Conservation (phyloP, 2,113 vertebrate genomes). For the Anarrhichthys ocellatus region DNA sequence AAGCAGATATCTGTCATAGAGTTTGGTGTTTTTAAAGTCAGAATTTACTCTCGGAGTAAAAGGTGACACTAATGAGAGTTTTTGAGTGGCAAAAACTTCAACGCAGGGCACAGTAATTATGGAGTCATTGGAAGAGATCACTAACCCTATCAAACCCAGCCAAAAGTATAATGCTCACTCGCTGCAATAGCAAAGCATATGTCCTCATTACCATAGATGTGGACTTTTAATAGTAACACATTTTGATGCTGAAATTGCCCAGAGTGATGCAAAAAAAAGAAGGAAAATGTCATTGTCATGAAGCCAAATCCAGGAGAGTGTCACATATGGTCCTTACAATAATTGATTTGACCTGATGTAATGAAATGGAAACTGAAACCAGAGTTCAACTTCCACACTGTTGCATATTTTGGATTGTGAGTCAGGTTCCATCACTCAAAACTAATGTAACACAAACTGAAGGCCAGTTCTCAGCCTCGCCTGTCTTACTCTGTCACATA, state of each 20-base stretch:
- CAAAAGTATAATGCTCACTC: not conserved
- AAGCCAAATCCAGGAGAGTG: not conserved
- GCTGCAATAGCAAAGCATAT: not conserved
- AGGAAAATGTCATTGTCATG: not conserved
- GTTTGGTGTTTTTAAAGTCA: not conserved
- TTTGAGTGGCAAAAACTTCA: not conserved
- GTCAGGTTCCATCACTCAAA: slow-evolving; percentile 31
- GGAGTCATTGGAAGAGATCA: not conserved
- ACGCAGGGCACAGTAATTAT: not conserved
- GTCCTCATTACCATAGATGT: not conserved
- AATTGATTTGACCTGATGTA: slow-evolving; percentile 4
- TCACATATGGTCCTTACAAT: not conserved
- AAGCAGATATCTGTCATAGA: not conserved
- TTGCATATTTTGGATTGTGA: not conserved
- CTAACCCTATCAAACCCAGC: not conserved
- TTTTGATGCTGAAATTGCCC: not conserved
- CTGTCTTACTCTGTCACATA: slow-evolving; percentile 24
- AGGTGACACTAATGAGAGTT: not conserved
- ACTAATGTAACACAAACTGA: not conserved
- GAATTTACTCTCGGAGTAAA: not conserved
- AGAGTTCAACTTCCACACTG: not conserved
- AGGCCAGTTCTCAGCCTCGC: slow-evolving; percentile 9
- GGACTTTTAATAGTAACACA: not conserved
- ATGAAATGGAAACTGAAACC: not conserved
- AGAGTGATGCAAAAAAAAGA: not conserved